Conservation (phyloP, 2,888 invertebrate species). For the Cerceris rybyensis region DNA sequence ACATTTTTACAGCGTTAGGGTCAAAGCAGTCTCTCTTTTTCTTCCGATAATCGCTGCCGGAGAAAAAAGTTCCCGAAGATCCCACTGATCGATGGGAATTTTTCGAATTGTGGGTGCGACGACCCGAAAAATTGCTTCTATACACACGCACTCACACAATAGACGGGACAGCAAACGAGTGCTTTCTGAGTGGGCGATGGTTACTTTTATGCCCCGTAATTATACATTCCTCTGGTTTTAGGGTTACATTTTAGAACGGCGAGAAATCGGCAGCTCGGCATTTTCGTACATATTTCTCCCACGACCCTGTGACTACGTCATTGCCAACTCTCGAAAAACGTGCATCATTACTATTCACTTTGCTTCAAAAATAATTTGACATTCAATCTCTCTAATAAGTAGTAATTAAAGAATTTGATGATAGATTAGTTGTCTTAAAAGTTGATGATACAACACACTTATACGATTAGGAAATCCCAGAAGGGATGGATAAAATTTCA, state of each 20-base stretch:
- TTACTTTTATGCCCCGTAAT: conserved; percentile 82
- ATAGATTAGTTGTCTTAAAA: no score
- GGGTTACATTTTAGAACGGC: neutral
- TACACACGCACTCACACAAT: neutral
- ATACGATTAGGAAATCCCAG: no score
- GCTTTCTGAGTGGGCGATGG: conserved; percentile 75
- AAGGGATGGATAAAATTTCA: no score
- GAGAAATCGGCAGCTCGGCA: neutral
- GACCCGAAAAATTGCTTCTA: neutral
- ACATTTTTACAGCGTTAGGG: neutral
- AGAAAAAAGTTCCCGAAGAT: neutral
- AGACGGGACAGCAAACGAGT: conserved; percentile 33
- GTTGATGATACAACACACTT: no score
- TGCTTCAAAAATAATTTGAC: no score
- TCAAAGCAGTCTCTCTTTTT: neutral
- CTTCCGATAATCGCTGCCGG: neutral
- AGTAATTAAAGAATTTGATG: no score
- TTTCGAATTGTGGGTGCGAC: neutral
- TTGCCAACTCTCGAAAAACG: no score
- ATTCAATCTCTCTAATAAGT: no score
- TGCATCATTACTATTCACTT: no score
- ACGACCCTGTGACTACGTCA: neutral
- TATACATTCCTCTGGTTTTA: conserved; percentile 77
- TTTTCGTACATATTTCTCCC: neutral
- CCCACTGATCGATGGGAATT: neutral